These are phyloP conservation scores for Scaptomyza pallida DNA, from an alignment of 1,140 invertebrate species.

Conservation along the genomic window DNA sequence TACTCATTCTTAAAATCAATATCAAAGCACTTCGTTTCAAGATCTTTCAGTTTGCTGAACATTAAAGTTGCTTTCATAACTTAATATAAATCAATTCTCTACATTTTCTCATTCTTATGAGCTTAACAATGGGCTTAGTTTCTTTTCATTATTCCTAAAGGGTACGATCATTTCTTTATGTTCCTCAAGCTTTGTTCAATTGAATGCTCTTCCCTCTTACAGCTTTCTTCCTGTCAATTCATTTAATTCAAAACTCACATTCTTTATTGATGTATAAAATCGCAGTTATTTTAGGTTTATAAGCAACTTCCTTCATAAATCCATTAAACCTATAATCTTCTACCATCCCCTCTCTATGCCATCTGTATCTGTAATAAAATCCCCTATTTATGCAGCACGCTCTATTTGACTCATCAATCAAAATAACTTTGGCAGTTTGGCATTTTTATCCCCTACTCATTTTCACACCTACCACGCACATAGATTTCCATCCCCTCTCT, in stretches of 20 bases:
- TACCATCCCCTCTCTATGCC: neutral
- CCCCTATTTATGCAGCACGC: slow-evolving; percentile 73
- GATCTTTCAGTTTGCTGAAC: too few relatives aligned
- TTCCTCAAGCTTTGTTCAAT: slow-evolving; percentile 6
- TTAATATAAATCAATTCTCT: neutral
- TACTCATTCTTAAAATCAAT: neutral
- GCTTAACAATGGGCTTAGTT: neutral
- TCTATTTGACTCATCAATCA: slow-evolving; percentile 76
- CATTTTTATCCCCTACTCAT: slow-evolving; percentile 52
- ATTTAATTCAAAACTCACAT: neutral
- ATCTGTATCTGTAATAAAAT: slow-evolving; percentile 47
- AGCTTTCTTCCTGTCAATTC: slow-evolving; percentile 27
- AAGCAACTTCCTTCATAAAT: slow-evolving; percentile 56
- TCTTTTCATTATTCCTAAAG: too few relatives aligned
- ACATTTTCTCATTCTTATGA: neutral
- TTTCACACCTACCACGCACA: slow-evolving; percentile 60
- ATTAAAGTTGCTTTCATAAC: neutral
- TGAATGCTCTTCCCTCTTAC: neutral
- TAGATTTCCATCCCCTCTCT: slow-evolving; percentile 30
- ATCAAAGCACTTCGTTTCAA: too few relatives aligned
- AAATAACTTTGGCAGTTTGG: slow-evolving; percentile 35
- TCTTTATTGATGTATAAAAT: slow-evolving; percentile 52
- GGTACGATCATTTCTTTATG: neutral
- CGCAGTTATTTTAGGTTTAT: slow-evolving; percentile 40
- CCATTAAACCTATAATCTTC: slow-evolving; percentile 44